Base-by-base conservation (phyloP, 2,888 invertebrate species). In the Mesoligia furuncula region DNA sequence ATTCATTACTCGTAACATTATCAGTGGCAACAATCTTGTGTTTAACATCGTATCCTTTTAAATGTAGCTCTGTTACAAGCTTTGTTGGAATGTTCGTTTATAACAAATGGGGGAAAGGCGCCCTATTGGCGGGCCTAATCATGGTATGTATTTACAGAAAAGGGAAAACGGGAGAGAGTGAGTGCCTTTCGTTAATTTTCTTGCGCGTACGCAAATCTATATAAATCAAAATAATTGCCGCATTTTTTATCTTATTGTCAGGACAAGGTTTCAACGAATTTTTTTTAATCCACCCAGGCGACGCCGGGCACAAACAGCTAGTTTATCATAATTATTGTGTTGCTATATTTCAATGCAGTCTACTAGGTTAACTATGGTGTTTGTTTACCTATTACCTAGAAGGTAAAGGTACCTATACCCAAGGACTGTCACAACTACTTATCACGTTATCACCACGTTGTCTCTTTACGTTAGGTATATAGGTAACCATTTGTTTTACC, bases 1-100 rank as follows among this genome's bases (percentile, higher is more conserved):
- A 84, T 82, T 80, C 36, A 73, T 82, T 82, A 62, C 75, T 54
- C 61, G 59, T 51, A 72, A 83, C 83, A 61, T 78, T 82, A 73
- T 80, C 70, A 64, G 42, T 59, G 62, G 80, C 36, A 59, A 82
- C 74, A 59, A 74, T 74, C 70, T 42, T 79, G 61, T 69, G 61
- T 79, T 73, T 31, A 79, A 59, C 69, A 73, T 73, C 66, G 70
- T 65, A 71, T 83, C 66, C 81, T 84, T 80, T 71, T 80, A 74
- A 74, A 80, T 64, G 80, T 74, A 51, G 57, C 74, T 74, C 57
- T 62, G 81, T 79, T 73, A 67, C 62, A 73, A 57, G 61, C 62
- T 15, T 51, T 84, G 79, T 84, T 73, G 4, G 39, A 83, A 82
- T 69, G 48, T 76, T 76, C 64, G 42, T 59, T 68, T 57, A 68